Percentiles rank a stretch among this genome's conserved stretches.
Evolutionary conservation across 2,113 vertebrate species (phyloP).

Genomic region (Hippocampus zosterae): DNA sequence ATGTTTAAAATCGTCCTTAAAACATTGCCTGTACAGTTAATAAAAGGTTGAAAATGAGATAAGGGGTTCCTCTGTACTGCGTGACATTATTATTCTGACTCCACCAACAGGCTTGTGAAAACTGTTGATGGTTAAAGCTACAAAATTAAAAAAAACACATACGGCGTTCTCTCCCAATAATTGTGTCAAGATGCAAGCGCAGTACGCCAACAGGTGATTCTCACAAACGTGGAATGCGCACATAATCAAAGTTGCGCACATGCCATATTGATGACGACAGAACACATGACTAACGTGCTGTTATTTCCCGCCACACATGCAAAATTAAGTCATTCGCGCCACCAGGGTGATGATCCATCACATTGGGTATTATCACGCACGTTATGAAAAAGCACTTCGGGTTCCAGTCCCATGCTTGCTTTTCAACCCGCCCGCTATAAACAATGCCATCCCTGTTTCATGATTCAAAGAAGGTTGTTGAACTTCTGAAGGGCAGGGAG

Average conservation of each 20-base stretch:
- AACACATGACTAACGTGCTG: constrained; percentile 17
- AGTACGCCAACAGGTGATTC: constrained; percentile 16
- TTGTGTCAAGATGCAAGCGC: constrained; percentile 28
- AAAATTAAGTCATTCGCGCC: constrained; percentile 52
- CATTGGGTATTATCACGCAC: constrained; percentile 51
- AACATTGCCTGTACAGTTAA: background rate
- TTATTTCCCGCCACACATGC: constrained; percentile 40
- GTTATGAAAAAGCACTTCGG: constrained; percentile 46
- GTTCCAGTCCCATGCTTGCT: constrained; percentile 49
- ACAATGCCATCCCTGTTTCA: constrained; percentile 51
- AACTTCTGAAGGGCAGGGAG: constrained; percentile 36
- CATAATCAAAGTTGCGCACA: constrained; percentile 38
- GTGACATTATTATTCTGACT: background rate
- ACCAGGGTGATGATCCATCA: constrained; percentile 46
- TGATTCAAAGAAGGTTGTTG: constrained; percentile 47
- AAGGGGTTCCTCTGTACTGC: background rate
- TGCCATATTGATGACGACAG: constrained; percentile 29
- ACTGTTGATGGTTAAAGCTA: constrained; percentile 2
- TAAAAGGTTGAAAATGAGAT: background rate
- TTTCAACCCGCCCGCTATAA: constrained; percentile 48
- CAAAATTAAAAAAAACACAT: constrained; percentile 2
- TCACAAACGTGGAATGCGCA: constrained; percentile 37
- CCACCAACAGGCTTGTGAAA: constrained; percentile 15
- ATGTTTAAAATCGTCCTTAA: background rate
- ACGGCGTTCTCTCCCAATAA: constrained; percentile 26